A percentile compares a stretch with the other conserved stretches of the same genome.
phyloP scores from a whole-genome alignment of 2,797 vertebrate species.

The Vireo griseus region DNA sequence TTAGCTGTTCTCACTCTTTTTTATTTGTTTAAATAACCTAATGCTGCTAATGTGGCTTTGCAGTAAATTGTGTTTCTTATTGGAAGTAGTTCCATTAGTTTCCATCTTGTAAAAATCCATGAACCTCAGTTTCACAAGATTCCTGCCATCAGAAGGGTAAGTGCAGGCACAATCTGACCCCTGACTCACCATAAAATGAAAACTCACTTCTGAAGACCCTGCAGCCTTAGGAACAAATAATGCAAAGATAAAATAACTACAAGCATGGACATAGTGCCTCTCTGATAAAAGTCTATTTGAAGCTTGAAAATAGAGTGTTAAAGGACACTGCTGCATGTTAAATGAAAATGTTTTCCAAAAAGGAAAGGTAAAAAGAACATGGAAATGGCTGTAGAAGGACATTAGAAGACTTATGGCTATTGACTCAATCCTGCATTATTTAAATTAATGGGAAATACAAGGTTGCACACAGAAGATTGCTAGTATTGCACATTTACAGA shows the following conservation, averaged over 20 bases:
- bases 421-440: not conserved
- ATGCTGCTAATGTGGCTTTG: not conserved
- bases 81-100: not conserved
- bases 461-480: not conserved
- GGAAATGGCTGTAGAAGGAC: not conserved
- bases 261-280: not conserved
- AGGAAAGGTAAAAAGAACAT: not conserved
- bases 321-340: not conserved
- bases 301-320: not conserved
- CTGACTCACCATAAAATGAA: not conserved
- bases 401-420: not conserved
- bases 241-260: not conserved
- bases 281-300: not conserved
- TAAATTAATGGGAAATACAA: not conserved
- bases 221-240: not conserved
- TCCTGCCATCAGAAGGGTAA: not conserved
- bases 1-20: not conserved
- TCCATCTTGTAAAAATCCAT: not conserved
- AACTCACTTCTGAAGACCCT: not conserved
- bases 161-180: not conserved
- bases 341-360: not conserved
- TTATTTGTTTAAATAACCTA: not conserved
- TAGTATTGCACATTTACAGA: not conserved
- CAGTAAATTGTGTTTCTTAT: not conserved
- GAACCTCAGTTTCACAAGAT: not conserved